Evolutionary conservation across 2,113 vertebrate species (phyloP).

Genomic region (Aptenodytes patagonicus): DNA sequence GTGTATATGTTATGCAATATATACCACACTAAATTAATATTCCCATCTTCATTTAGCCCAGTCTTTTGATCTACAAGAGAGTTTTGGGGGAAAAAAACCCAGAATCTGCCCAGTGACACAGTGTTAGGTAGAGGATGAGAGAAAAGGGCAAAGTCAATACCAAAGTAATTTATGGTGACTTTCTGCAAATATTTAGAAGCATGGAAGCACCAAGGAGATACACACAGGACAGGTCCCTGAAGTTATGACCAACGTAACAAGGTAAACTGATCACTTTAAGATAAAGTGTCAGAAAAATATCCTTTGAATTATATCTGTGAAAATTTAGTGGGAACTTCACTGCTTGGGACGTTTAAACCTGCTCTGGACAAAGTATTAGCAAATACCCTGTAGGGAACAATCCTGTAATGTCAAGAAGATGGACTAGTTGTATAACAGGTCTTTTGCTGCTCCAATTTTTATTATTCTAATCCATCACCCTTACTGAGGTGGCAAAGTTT

Average conservation of each 20-base stretch:
- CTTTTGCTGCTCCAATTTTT: conserved; percentile 42
- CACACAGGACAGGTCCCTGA: background rate
- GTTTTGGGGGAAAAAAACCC: background rate
- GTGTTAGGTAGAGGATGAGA: background rate
- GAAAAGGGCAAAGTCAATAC: background rate
- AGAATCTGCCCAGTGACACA: background rate
- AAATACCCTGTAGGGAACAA: conserved; percentile 15
- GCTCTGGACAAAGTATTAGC: background rate
- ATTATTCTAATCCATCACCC: conserved; percentile 39
- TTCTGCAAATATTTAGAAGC: background rate
- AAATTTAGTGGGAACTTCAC: background rate
- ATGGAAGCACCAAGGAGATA: background rate
- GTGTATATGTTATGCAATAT: background rate
- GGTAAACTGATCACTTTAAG: background rate
- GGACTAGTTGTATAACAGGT: conserved; percentile 18
- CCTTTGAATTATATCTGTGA: background rate
- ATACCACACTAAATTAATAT: background rate
- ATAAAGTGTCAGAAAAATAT: background rate
- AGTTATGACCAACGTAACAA: background rate
- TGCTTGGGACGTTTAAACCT: conserved; percentile 25
- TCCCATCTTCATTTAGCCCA: background rate
- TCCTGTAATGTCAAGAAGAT: background rate
- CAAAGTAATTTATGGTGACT: background rate
- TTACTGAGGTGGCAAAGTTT: background rate
- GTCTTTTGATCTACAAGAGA: background rate